phyloP scores from a whole-genome alignment of 1,140 invertebrate species.

The Ips typographus region DNA sequence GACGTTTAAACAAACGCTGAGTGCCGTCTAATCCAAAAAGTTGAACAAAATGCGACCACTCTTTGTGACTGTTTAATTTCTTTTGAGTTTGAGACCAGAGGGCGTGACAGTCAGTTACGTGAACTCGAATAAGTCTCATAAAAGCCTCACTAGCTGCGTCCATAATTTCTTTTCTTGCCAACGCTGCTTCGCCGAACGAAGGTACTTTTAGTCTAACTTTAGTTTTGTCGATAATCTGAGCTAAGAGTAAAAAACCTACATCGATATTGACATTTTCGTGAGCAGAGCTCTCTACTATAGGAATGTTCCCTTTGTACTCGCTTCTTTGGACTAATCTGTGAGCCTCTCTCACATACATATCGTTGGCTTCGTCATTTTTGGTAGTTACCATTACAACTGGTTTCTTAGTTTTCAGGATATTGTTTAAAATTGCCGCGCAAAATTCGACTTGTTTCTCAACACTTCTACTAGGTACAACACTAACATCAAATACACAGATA shows the following conservation, averaged over 20 bases:
- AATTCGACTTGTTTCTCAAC: constrained; percentile 88
- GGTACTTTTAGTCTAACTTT: constrained; percentile 65
- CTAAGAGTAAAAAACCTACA: constrained; percentile 86
- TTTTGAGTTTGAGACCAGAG: constrained; percentile 85
- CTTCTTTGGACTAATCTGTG: constrained; percentile 86
- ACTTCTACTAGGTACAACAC: constrained; percentile 82
- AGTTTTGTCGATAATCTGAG: constrained; percentile 85
- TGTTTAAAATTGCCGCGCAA: constrained; percentile 78
- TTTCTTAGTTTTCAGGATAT: constrained; percentile 90
- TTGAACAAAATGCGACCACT: constrained; percentile 89
- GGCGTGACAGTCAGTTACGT: constrained; percentile 80
- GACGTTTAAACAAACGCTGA: constrained; percentile 75
- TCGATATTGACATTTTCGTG: constrained; percentile 98
- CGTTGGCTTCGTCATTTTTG: constrained; percentile 93
- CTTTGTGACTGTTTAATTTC: constrained; percentile 82
- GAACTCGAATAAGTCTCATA: constrained; percentile 78
- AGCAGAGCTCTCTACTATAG: constrained; percentile 91
- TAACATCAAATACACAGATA: constrained; percentile 95
- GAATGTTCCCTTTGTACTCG: constrained; percentile 87
- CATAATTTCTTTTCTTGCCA: constrained; percentile 82
- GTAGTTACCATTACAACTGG: constrained; percentile 93
- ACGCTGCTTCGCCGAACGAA: constrained; percentile 84
- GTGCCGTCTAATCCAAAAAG: constrained; percentile 84
- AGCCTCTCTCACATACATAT: constrained; percentile 84
- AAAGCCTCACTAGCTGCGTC: constrained; percentile 88